Evolutionary conservation across 53 echinoderm and acorn worm species (phyloP), one percentile per base, ranked within the genome.

Genomic region (Apostichopus leukothele): DNA sequence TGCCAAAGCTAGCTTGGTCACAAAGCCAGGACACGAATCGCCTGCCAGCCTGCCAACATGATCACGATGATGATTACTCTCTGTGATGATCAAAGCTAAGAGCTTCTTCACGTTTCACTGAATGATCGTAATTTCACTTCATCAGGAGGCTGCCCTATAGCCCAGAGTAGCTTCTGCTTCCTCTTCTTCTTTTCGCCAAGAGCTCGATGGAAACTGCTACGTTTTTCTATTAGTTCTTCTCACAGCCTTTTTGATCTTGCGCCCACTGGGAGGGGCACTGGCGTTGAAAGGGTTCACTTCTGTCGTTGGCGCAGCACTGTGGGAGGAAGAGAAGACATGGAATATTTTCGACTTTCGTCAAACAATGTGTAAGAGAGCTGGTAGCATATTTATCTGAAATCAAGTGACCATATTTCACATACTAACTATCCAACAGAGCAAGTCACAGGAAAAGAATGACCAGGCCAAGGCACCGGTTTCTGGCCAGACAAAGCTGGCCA

Each of bases 191-290:
- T 88, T 21, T 80, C 91, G 21, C 21, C 50, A 60, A 79, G 74
- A 25, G 11, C 77, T 1, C 50, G 11, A 6, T 50, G 7, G 4
- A 13, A 5, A 14, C 50, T 74, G 84, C 84, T 53, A 89, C 39
- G 85, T 85, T 22, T 85, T 91, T 50, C 79, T 94, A 11, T 74
- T 79, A 3, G 88, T 90, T 67, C 95, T 88, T 4, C 95, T 89
- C 8, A 95, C 91, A 4, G 95, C 93, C 50, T 76, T 91, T 74
- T 90, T 90, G 78, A 95, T 90, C 79, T 91, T 95, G 11, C 95
- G 87, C 5, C 88, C 88, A n/a, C 75, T 61, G 26, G 93, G 22
- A 53, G 92, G 73, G 10, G 87, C 79, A 61, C 90, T 67, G 22
- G 93, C 90, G 73, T 71, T 95, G 93, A 93, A 94, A 1, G 94